phyloP scores from a whole-genome alignment of 2,888 invertebrate genomes.

The Limnephilus lunatus region DNA sequence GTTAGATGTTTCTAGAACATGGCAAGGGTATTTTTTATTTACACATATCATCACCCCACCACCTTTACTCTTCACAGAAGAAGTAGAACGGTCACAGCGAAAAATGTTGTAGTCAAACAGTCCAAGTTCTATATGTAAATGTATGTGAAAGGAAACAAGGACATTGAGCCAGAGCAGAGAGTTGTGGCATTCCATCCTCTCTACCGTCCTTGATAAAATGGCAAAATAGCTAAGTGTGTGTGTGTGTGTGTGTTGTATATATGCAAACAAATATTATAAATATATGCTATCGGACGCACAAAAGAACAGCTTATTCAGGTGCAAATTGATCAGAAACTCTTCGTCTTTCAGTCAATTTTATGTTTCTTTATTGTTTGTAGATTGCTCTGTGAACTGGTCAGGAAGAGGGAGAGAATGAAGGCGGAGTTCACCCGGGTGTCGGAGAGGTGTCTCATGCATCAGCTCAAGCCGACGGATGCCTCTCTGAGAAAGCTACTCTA shows the following conservation, averaged over 20 bases:
- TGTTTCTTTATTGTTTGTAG: slow-evolving; percentile 68
- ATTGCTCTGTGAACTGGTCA: slow-evolving; percentile 93
- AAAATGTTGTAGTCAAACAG: no score
- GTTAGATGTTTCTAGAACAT: no score
- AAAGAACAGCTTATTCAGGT: neutral
- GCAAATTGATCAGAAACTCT: neutral
- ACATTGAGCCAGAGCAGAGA: neutral
- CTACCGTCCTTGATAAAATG: neutral
- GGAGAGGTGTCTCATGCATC: slow-evolving; percentile 88
- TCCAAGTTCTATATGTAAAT: no score
- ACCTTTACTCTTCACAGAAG: no score
- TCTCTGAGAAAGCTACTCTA: slow-evolving; percentile 87
- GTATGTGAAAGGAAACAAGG: no score
- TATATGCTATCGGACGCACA: neutral
- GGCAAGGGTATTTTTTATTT: no score
- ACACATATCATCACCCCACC: no score
- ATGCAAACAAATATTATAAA: no score
- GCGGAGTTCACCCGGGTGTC: slow-evolving; percentile 89
- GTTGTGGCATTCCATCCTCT: neutral
- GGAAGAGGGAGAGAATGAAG: slow-evolving; percentile 97
- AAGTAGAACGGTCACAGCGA: no score
- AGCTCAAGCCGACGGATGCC: slow-evolving; percentile 89
- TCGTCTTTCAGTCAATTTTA: neutral
- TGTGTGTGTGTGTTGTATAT: no score
- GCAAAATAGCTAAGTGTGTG: no score